Conservation (phyloP, 2,888 invertebrate genomes). For the Dryadula phaetusa region DNA sequence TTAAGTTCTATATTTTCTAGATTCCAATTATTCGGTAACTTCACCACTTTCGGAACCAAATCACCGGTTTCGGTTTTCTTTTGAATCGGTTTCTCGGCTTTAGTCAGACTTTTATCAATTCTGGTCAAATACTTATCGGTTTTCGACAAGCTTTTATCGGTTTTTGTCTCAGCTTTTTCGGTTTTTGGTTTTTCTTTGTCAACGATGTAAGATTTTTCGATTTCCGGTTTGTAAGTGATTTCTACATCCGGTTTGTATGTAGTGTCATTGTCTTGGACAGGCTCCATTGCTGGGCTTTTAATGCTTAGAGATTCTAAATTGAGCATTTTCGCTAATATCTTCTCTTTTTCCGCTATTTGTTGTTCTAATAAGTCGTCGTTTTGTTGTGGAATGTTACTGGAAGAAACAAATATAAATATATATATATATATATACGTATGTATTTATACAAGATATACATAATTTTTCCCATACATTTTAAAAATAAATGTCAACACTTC, state of each 20-base stretch:
- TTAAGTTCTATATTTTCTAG: constrained; percentile 77
- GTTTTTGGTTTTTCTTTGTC: constrained; percentile 34
- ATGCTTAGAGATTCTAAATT: constrained; percentile 84
- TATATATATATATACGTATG: too few relatives aligned
- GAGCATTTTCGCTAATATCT: constrained; percentile 87
- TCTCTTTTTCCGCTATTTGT: constrained; percentile 90
- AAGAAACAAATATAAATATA: constrained; percentile 42
- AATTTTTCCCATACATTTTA: too few relatives aligned
- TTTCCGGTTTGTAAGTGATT: constrained; percentile 35
- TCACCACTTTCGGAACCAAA: constrained; percentile 76
- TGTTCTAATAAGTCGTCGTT: constrained; percentile 87
- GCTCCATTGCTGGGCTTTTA: constrained; percentile 46
- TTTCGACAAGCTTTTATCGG: not conserved
- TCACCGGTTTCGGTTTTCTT: constrained; percentile 50
- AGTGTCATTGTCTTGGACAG: constrained; percentile 24
- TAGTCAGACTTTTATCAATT: constrained; percentile 15
- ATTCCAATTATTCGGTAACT: constrained; percentile 85
- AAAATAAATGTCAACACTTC: too few relatives aligned
- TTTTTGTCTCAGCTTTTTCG: constrained; percentile 15
- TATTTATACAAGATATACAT: too few relatives aligned
- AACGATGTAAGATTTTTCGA: constrained; percentile 20
- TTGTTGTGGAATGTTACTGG: constrained; percentile 80
- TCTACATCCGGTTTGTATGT: constrained; percentile 36
- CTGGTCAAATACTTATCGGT: constrained; percentile 4
- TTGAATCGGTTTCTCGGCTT: constrained; percentile 36